Percentiles rank a stretch among this genome's conserved stretches.
Evolutionary conservation across 2,797 vertebrate species (phyloP).

Genomic region (Pangasius macronema): DNA sequence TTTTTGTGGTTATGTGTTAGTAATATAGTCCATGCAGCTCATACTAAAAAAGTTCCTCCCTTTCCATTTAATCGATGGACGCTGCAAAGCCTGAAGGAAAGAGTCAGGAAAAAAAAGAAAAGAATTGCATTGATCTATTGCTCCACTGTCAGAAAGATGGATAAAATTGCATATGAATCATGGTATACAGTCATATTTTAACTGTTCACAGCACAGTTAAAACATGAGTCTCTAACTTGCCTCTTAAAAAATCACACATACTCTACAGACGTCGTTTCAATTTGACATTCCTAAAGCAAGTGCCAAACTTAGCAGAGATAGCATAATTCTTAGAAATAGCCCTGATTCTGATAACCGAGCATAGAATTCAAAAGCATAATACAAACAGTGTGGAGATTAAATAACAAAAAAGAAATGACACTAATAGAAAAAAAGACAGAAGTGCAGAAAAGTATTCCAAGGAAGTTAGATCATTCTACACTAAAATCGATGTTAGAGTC

Average conservation of each 20-base stretch:
- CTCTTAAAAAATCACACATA: neutral
- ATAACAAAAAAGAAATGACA: neutral
- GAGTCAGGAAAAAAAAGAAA: neutral
- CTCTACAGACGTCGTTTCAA: neutral
- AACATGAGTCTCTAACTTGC: neutral
- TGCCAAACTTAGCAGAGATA: neutral
- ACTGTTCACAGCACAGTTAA: neutral
- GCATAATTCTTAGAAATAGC: neutral
- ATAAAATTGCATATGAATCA: neutral
- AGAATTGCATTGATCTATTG: neutral
- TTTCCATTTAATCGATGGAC: neutral
- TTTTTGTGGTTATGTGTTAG: neutral
- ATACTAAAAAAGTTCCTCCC: neutral
- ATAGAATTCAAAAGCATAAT: neutral
- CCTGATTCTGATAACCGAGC: neutral
- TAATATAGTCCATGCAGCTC: neutral
- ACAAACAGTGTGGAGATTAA: neutral
- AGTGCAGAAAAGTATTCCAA: neutral
- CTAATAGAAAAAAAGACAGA: neutral
- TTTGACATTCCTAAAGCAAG: neutral
- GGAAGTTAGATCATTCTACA: neutral
- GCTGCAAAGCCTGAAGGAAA: neutral
- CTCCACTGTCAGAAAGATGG: neutral
- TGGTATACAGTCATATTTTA: neutral
- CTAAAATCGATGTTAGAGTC: neutral